Percentiles rank a stretch among this genome's conserved stretches.
phyloP scores from a whole-genome alignment of 2,797 vertebrate genomes.

The Rhinella marina region DNA sequence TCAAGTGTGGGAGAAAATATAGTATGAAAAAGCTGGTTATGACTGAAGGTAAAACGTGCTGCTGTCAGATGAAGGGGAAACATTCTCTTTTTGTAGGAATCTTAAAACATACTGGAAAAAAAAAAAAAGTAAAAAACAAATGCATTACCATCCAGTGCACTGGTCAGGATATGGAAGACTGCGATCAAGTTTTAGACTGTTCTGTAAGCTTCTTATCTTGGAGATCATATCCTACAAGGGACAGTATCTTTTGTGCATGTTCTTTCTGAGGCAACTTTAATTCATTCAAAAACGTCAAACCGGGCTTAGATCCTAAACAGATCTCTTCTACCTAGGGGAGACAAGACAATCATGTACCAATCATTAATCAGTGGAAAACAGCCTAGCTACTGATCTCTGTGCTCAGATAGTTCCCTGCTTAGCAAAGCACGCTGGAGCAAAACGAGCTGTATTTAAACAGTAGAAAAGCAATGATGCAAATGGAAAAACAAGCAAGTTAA shows the following conservation, averaged over 20 bases:
- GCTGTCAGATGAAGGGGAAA: slow-evolving; percentile 4
- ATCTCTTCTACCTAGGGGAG: slow-evolving; percentile 79
- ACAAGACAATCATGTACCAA: slow-evolving; percentile 33
- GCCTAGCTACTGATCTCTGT: background rate
- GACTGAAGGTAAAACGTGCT: background rate
- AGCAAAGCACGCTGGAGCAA: slow-evolving; percentile 6
- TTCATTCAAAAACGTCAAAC: slow-evolving; percentile 61
- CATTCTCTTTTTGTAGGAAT: background rate
- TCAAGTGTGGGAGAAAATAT: background rate
- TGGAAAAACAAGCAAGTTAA: slow-evolving; percentile 2
- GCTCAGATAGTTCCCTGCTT: slow-evolving; percentile 30
- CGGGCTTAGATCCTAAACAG: slow-evolving; percentile 66
- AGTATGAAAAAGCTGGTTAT: slow-evolving; percentile 9
- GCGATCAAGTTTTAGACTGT: slow-evolving; percentile 68
- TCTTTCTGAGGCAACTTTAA: slow-evolving; percentile 69
- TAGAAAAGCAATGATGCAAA: slow-evolving; percentile 30
- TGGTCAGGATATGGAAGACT: slow-evolving; percentile 81
- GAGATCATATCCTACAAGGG: slow-evolving; percentile 70
- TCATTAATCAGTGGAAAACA: background rate
- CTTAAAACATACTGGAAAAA: background rate
- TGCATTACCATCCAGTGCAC: slow-evolving; percentile 84
- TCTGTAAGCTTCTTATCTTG: slow-evolving; percentile 37
- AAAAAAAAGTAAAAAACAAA: too few species aligned
- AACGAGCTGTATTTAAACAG: slow-evolving; percentile 37
- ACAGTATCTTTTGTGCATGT: slow-evolving; percentile 73